Base-by-base conservation (phyloP, 2,797 vertebrate species). In the Tenualosa ilisha region DNA sequence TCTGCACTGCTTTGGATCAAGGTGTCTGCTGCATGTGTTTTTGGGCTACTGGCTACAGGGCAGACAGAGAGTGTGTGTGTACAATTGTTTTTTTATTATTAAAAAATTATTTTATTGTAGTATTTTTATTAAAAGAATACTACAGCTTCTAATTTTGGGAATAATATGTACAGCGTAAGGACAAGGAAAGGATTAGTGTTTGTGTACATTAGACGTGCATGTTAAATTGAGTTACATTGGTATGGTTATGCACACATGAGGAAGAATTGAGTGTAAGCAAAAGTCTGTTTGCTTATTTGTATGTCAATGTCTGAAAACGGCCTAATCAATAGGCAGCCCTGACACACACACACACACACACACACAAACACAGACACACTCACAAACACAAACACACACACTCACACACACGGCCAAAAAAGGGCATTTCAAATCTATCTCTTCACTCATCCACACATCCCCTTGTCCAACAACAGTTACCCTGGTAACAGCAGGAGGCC, bases 261-360 rank as follows among this genome's bases (percentile, higher is more conserved):
- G 17, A 5, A 20, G 68, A 31, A 75, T 40, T 12, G 68, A 43
- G 31, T 40, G 13, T 75, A 17, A 40, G 68, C 68, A 75, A 72
- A 40, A 43, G 31, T 75, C 68, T 75, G 68, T 75, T 75, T 75
- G 68, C 68, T 75, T 75, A 37, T 75, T 40, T 43, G 31, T 75
- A 75, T 75, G 68, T 75, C 68, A 75, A 75, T 40, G 68, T 75
- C 31, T 40, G 37, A 75, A 59, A 75, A 75, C 13, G 1, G 31
- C 31, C 37, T 31, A 4, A 40, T 75, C 68, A 75, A 75, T 75
- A 75, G 24, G 13, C 68, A 75, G 68, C 1, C 17, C 63, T 31
- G 24, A 65, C 24, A 31, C 22, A 24, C 59, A 2, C 20, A 24
- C 61, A 4, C n/a, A 5, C n/a, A 12, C 63, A 53, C 9, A 53